phyloP scores from a whole-genome alignment of 1,140 invertebrate genomes.

The Neotoxoptera formosana region DNA sequence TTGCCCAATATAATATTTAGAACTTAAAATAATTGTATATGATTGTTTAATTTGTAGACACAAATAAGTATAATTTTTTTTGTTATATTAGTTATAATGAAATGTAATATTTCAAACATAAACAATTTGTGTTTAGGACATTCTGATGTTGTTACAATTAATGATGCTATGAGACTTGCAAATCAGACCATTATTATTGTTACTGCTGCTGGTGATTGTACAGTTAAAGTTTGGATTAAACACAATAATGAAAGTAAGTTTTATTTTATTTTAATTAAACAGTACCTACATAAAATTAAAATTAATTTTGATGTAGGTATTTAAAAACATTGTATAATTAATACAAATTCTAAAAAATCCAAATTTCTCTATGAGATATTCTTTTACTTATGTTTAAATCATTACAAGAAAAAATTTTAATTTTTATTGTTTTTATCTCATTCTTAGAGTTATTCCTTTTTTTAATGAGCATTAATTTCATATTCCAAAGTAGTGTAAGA shows the following conservation, averaged over 20 bases:
- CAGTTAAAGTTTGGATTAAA: conserved; percentile 70
- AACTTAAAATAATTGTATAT: not conserved
- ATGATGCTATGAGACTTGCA: conserved; percentile 67
- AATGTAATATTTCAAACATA: not conserved
- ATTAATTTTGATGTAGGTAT: too few species aligned
- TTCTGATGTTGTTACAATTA: conserved; percentile 69
- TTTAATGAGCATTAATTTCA: too few species aligned
- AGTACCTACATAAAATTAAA: not conserved
- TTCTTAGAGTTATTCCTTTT: too few species aligned
- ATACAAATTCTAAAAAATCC: too few species aligned
- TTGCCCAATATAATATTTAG: too few species aligned
- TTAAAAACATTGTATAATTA: too few species aligned
- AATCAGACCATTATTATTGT: conserved; percentile 66
- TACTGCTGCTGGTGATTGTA: conserved; percentile 72
- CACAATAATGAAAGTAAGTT: conserved; percentile 51
- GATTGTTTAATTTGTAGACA: not conserved
- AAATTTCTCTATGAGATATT: too few species aligned
- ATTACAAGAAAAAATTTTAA: too few species aligned
- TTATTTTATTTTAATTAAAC: not conserved
- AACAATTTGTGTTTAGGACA: conserved; percentile 65
- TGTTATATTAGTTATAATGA: not conserved
- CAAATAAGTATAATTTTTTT: not conserved
- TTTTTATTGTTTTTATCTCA: too few species aligned
- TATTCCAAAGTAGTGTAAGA: too few species aligned
- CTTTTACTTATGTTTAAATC: too few species aligned